Percentiles rank a stretch among this genome's conserved stretches.
phyloP scores from a whole-genome alignment of 2,888 invertebrate species.

The Agriopis aurantiaria region DNA sequence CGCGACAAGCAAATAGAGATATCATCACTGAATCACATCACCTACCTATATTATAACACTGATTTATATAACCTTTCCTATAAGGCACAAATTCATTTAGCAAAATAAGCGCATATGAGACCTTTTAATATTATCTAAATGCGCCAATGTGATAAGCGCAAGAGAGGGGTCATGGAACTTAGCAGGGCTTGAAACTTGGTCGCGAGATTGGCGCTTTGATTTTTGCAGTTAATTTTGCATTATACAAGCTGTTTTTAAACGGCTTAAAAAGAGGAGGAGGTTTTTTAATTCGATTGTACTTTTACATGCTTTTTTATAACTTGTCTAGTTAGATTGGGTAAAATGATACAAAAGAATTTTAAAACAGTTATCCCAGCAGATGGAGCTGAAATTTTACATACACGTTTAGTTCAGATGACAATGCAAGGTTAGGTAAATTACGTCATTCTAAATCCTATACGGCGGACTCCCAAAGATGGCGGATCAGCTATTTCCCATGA shows the following conservation, averaged over 20 bases:
- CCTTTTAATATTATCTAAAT: slow-evolving; percentile 56
- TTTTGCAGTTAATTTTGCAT: slow-evolving; percentile 39
- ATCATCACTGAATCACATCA: slow-evolving; percentile 59
- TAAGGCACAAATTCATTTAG: slow-evolving; percentile 46
- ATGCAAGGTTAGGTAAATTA: no score
- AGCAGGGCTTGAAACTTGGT: slow-evolving; percentile 62
- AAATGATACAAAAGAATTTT: no score
- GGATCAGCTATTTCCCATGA: no score
- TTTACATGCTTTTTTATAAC: no score
- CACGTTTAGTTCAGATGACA: no score
- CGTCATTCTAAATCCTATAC: no score
- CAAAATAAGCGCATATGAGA: slow-evolving; percentile 50
- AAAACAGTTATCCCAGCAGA: no score
- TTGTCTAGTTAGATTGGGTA: no score
- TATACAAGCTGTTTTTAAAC: neutral
- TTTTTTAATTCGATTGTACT: no score
- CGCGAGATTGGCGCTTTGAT: slow-evolving; percentile 50
- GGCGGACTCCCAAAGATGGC: no score
- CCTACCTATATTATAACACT: slow-evolving; percentile 40
- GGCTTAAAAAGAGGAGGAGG: no score
- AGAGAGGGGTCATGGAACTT: slow-evolving; percentile 81
- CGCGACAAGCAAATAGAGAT: slow-evolving; percentile 60
- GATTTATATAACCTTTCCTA: slow-evolving; percentile 31
- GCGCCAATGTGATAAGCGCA: slow-evolving; percentile 74
- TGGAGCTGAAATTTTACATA: no score